Percentiles rank a stretch among this genome's conserved stretches.
phyloP scores from a whole-genome alignment of 2,888 invertebrate genomes.

The Ryuthela nishihirai region DNA sequence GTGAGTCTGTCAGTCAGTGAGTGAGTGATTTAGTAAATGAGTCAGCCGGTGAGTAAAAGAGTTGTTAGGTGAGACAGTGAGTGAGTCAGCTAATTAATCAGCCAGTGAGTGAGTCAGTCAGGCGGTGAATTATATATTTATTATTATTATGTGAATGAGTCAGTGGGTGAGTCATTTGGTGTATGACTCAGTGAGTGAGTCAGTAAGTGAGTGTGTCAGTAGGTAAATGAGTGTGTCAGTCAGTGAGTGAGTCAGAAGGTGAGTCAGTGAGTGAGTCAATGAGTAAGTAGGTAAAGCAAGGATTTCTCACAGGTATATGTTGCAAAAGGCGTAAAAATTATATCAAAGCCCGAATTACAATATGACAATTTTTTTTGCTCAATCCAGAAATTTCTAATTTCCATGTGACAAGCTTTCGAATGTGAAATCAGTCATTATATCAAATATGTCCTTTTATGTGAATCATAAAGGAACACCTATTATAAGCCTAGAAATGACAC shows the following conservation, averaged over 20 bases:
- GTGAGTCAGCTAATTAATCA: neutral
- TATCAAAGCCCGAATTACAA: too few species aligned
- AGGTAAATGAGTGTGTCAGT: neutral
- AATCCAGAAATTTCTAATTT: too few species aligned
- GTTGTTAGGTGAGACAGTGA: neutral
- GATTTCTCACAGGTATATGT: too few species aligned
- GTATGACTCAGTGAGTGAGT: neutral
- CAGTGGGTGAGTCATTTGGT: neutral
- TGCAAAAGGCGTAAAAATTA: too few species aligned
- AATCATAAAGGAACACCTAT: too few species aligned
- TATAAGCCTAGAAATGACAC: too few species aligned
- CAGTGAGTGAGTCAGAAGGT: neutral
- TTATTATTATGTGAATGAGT: neutral
- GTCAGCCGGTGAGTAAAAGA: neutral
- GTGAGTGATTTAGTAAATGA: neutral
- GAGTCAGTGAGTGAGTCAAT: slow-evolving; percentile 3
- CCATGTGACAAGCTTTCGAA: too few species aligned
- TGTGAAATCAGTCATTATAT: too few species aligned
- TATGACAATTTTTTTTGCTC: too few species aligned
- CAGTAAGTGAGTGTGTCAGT: slow-evolving; percentile 1
- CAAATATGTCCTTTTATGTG: too few species aligned
- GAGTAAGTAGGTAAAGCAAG: neutral
- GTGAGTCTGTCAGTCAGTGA: neutral
- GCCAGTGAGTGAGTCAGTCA: neutral
- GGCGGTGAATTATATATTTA: neutral